Conservation (phyloP, 1,140 invertebrate species). For the Drepana arcuata region DNA sequence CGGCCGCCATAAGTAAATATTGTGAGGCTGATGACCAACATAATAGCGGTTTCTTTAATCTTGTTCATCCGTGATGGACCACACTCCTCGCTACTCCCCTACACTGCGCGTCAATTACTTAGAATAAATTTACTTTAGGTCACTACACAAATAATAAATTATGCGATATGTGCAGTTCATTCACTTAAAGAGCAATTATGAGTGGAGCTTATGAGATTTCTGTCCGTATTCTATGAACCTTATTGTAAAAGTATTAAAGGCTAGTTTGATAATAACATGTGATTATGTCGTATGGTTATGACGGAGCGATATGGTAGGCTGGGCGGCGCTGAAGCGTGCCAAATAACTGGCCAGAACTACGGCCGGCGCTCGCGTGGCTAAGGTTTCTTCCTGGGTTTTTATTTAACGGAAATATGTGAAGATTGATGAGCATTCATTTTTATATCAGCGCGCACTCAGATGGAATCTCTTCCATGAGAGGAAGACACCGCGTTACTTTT, state of each 20-base stretch:
- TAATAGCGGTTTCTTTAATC: no score
- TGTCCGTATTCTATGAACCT: conserved; percentile 8
- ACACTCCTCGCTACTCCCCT: no score
- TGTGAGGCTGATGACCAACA: no score
- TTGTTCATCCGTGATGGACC: no score
- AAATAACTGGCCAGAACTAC: conserved; percentile 33
- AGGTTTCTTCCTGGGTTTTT: conserved; percentile 36
- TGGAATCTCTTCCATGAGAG: no score
- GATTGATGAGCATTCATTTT: no score
- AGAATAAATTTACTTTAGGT: conserved; percentile 14
- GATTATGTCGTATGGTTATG: conserved; percentile 19
- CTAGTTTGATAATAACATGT: conserved; percentile 16
- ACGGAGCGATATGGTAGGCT: conserved; percentile 53
- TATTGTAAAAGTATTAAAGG: conserved; percentile 18
- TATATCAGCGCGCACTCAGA: no score
- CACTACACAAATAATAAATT: conserved; percentile 13
- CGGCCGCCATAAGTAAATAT: no score
- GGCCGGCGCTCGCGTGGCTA: no score
- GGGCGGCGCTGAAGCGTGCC: conserved; percentile 32
- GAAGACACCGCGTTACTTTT: no score
- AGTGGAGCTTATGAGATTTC: conserved; percentile 13
- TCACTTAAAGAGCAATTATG: conserved; percentile 44
- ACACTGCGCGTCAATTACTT: conserved; percentile 11
- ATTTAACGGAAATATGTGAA: conserved; percentile 15
- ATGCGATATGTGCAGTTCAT: conserved; percentile 48